phyloP scores from a whole-genome alignment of 2,797 vertebrate species.

The Liparis tanakae region DNA sequence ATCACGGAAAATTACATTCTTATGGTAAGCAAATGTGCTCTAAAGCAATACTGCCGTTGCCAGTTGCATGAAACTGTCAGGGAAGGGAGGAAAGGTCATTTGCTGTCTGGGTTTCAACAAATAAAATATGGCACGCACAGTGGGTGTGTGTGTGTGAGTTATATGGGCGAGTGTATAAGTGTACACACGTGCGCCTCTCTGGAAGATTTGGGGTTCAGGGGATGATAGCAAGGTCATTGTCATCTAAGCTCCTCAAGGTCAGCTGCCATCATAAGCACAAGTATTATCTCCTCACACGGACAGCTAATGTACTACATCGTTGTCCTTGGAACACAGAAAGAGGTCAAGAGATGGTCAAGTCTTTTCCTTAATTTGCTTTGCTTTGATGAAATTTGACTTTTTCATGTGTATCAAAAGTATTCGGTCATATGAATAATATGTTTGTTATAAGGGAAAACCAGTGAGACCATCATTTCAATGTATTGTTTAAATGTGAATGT shows the following conservation, averaged over 20 bases:
- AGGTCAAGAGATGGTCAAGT: conserved; percentile 47
- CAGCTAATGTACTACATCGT: conserved; percentile 59
- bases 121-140: conserved; percentile 55
- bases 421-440: not conserved
- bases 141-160: conserved; percentile 20
- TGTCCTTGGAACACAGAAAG: conserved; percentile 59
- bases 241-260: conserved; percentile 72
- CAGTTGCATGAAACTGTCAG: conserved; percentile 77
- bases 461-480: not conserved
- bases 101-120: conserved; percentile 65
- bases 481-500: conserved; percentile 25
- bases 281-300: conserved; percentile 73
- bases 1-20: conserved; percentile 86
- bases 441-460: not conserved
- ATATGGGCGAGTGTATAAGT: conserved; percentile 7
- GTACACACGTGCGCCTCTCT: conserved; percentile 14
- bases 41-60: conserved; percentile 78
- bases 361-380: conserved; percentile 37
- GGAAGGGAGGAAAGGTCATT: conserved; percentile 71
- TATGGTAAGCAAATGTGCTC: conserved; percentile 84
- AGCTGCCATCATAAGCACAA: conserved; percentile 66
- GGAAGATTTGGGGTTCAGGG: conserved; percentile 57
- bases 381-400: conserved; percentile 29
- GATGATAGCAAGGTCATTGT: conserved; percentile 68
- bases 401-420: conserved; percentile 18